Base-by-base conservation (phyloP, 92 coral and sea anemone species). In the Micromussa lordhowensis region DNA sequence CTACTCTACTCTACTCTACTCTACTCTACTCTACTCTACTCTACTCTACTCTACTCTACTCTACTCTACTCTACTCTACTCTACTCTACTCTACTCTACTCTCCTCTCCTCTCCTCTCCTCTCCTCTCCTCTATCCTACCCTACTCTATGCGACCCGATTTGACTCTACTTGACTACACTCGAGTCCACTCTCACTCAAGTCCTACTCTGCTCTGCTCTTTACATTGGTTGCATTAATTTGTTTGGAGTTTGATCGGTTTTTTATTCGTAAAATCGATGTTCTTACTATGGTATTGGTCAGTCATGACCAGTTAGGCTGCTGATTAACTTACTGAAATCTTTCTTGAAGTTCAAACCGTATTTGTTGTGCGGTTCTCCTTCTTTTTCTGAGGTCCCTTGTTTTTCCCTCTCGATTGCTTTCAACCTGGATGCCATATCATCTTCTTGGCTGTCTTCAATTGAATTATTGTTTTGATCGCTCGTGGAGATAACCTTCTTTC, bases 341-440 rank as follows among this genome's bases (percentile, higher is more conserved):
- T 40, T 88, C 71, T 40, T 86, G 19, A 87, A 48, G 58, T 91
- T 91, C 51, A 87, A 73, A 29, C 93, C 93, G 40, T 91, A 91
- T 82, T 76, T 91, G 29, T 36, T 61, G 32, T 59, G 55, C 6
- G n/a, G 15, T 14, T 77, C 84, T 2, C 40, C 73, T 28, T 86
- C 83, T 15, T 72, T 87, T 11, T 2, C 44, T 16, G 75, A 53
- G n/a, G 29, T 74, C n/a, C 70, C 81, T 19, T 31, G 54, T 2
- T 57, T 68, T 12, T 31, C 51, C 51, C 8, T 73, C 44, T 36
- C 28, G 19, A 11, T 86, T 44, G 36, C 53, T 29, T 73, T 87
- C 22, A 68, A 16, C 48, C 30, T 63, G 26, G 21, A 17, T 17
- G 2, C 6, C 24, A 40, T 44, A 26, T 66, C n/a, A 18, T 64